A percentile compares a stretch with the other conserved stretches of the same genome.
phyloP scores from a whole-genome alignment of 2,797 vertebrate genomes.

The Phataginus tricuspis region DNA sequence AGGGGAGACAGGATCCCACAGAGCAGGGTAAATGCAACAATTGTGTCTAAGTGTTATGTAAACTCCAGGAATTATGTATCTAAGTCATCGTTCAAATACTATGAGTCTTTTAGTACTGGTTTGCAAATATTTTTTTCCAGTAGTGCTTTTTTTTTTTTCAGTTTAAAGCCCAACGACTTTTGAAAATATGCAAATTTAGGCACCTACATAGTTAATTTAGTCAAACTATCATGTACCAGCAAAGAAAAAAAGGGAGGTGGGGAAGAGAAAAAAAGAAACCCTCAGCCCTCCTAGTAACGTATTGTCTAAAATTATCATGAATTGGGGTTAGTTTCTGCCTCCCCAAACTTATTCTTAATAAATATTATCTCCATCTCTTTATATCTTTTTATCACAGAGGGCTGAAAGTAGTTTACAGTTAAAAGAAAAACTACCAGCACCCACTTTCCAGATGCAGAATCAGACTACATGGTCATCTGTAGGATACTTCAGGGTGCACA shows the following conservation, averaged over 20 bases:
- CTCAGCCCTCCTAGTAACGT: neutral
- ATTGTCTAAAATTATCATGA: neutral
- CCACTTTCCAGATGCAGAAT: conserved; percentile 2
- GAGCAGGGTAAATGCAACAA: neutral
- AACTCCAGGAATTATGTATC: neutral
- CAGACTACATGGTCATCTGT: neutral
- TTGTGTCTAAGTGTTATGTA: neutral
- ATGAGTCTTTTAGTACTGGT: neutral
- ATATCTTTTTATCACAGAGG: neutral
- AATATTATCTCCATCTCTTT: neutral
- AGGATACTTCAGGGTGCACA: neutral
- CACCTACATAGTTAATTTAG: neutral
- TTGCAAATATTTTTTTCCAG: neutral
- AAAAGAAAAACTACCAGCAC: neutral
- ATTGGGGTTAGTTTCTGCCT: neutral
- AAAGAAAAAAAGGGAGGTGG: neutral
- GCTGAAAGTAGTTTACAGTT: neutral
- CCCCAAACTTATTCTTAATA: neutral
- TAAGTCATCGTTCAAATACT: neutral
- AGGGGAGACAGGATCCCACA: neutral
- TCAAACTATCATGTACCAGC: conserved; percentile 6
- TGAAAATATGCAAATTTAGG: neutral
- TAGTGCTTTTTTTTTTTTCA: neutral
- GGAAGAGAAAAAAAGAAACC: neutral
- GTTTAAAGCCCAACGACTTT: conserved; percentile 1